Evolutionary conservation across 2,888 invertebrate species (phyloP).

Genomic region (Hymenopus coronatus): DNA sequence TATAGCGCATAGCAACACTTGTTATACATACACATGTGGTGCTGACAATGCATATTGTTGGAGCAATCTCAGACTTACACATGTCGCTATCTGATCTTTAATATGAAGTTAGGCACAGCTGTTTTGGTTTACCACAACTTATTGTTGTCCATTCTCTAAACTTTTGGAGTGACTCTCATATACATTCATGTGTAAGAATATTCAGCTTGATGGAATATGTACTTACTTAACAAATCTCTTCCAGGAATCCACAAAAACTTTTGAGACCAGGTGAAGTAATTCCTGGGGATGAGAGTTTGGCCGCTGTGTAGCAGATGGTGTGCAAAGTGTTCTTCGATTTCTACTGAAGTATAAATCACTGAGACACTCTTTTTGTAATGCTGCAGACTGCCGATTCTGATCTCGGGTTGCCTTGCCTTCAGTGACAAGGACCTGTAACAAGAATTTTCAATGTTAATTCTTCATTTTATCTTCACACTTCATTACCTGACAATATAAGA

Average conservation of each 20-base stretch:
- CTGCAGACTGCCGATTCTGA: neutral
- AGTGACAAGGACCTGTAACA: neutral
- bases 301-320: neutral
- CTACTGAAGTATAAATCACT: constrained; percentile 44
- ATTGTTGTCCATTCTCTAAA: no score
- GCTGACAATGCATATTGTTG: no score
- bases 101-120: no score
- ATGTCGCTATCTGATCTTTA: no score
- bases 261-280: neutral
- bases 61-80: no score
- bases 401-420: neutral
- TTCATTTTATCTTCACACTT: constrained; percentile 35
- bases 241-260: constrained; percentile 47
- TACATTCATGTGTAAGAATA: no score
- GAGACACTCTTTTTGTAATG: constrained; percentile 44
- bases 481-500: no score
- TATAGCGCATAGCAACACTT: no score
- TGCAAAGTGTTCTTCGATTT: constrained; percentile 38
- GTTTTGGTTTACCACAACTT: no score
- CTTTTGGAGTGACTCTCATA: no score
- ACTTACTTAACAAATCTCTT: constrained; percentile 47
- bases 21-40: no score
- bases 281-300: neutral
- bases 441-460: neutral
- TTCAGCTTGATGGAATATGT: no score